Evolutionary conservation across 2,888 invertebrate genomes (phyloP).

Genomic region (Taenaris catops): DNA sequence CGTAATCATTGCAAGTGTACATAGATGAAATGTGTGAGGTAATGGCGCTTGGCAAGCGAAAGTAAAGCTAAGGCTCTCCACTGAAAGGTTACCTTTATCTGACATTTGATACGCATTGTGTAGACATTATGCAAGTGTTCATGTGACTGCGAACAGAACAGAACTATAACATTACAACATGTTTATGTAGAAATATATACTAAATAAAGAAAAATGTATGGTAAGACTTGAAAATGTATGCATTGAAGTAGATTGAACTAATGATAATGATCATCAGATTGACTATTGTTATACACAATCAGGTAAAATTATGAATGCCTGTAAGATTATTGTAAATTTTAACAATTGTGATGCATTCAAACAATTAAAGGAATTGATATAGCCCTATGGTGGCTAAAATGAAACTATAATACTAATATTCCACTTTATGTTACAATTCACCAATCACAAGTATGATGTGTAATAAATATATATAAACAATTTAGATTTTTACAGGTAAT

Average conservation of each 20-base stretch:
- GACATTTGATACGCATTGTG: conserved; percentile 46
- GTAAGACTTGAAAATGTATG: too few relatives aligned
- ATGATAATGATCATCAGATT: too few relatives aligned
- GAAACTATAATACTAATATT: too few relatives aligned
- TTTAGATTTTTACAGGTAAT: conserved; percentile 83
- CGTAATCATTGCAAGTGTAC: conserved; percentile 38
- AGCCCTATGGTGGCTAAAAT: conserved; percentile 18
- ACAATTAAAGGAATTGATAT: conserved; percentile 21
- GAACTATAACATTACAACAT: conserved; percentile 61
- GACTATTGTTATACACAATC: too few relatives aligned
- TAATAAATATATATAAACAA: too few relatives aligned
- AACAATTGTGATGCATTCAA: not conserved
- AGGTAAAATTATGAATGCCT: too few relatives aligned
- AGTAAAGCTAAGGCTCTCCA: conserved; percentile 49
- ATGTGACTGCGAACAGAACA: conserved; percentile 66
- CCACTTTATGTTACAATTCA: too few relatives aligned
- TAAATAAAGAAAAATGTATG: too few relatives aligned
- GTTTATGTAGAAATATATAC: too few relatives aligned
- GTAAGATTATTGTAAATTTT: not conserved
- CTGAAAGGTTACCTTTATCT: conserved; percentile 51
- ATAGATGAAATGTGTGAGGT: conserved; percentile 41
- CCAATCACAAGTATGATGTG: too few relatives aligned
- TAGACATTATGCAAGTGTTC: conserved; percentile 68
- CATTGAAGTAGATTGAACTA: too few relatives aligned
- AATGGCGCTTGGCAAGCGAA: conserved; percentile 48